phyloP scores from a whole-genome alignment of 2,888 invertebrate species.

The Zele albiditarsus region DNA sequence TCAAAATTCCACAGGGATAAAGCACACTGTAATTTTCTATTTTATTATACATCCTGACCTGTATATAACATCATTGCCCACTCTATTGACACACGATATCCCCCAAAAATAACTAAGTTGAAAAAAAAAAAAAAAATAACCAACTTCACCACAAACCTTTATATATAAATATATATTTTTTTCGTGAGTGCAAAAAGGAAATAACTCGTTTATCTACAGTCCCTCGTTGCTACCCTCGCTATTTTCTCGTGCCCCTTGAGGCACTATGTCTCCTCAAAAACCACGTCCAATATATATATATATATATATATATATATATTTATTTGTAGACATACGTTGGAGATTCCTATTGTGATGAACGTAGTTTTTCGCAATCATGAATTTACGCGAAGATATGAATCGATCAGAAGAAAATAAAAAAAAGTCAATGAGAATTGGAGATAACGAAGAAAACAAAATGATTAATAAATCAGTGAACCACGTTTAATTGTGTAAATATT shows the following conservation, averaged over 20 bases:
- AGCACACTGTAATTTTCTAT: neutral
- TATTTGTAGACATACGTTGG: too few relatives aligned
- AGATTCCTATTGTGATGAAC: too few relatives aligned
- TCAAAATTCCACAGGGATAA: neutral
- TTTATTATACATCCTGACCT: neutral
- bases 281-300: neutral
- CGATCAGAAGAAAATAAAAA: too few relatives aligned
- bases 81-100: neutral
- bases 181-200: neutral
- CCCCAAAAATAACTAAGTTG: neutral
- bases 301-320: too few relatives aligned
- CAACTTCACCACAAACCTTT: neutral
- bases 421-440: too few relatives aligned
- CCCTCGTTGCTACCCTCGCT: slow-evolving; percentile 1
- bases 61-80: neutral
- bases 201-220: slow-evolving; percentile 6
- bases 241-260: neutral
- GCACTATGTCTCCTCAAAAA: neutral
- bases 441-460: too few relatives aligned
- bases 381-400: neutral
- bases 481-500: too few relatives aligned
- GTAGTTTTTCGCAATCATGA: too few relatives aligned
- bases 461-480: too few relatives aligned
- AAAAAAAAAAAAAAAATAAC: neutral
- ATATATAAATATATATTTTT: neutral